Percentiles rank a stretch among this genome's conserved stretches.
These are phyloP conservation scores for Parasteatoda tepidariorum DNA, from an alignment of 1,140 invertebrate genomes.

Conservation along the genomic window DNA sequence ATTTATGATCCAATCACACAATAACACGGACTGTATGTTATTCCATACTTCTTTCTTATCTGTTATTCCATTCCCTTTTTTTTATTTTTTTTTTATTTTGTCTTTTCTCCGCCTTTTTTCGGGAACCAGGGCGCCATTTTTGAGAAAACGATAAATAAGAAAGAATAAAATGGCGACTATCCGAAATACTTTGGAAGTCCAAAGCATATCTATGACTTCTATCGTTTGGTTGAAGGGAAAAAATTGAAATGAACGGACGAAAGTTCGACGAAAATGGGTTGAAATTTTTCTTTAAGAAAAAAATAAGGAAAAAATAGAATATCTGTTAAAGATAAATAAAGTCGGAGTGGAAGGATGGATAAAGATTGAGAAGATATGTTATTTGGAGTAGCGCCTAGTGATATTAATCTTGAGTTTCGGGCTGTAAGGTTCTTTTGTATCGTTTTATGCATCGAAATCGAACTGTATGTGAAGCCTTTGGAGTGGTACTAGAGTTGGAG, in stretches of 20 bases:
- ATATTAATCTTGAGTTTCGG: conserved; percentile 43
- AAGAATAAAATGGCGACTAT: conserved; percentile 36
- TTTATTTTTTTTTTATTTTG: not conserved
- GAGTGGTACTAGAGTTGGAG: not conserved
- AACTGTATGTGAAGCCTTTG: not conserved
- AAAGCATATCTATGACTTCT: conserved; percentile 41
- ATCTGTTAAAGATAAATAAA: not conserved
- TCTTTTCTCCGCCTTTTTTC: not conserved
- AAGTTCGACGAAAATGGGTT: conserved; percentile 53
- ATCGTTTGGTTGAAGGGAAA: not conserved
- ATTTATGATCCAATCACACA: conserved; percentile 48
- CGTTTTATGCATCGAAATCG: conserved; percentile 12
- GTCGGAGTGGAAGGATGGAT: not conserved
- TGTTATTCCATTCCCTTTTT: not conserved
- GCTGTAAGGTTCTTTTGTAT: not conserved
- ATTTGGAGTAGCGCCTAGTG: conserved; percentile 37
- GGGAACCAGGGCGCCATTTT: conserved; percentile 21
- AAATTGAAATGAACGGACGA: not conserved
- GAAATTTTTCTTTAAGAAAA: conserved; percentile 41
- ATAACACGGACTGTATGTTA: conserved; percentile 52
- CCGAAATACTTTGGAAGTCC: not conserved
- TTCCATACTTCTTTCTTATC: conserved; percentile 26
- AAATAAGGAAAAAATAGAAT: not conserved
- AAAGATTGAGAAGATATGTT: conserved; percentile 49
- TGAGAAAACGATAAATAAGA: conserved; percentile 31